A percentile compares a stretch with the other conserved stretches of the same genome.
These are phyloP conservation scores for Trachops cirrhosus DNA, from an alignment of 2,797 vertebrate genomes.

Conservation along the genomic window DNA sequence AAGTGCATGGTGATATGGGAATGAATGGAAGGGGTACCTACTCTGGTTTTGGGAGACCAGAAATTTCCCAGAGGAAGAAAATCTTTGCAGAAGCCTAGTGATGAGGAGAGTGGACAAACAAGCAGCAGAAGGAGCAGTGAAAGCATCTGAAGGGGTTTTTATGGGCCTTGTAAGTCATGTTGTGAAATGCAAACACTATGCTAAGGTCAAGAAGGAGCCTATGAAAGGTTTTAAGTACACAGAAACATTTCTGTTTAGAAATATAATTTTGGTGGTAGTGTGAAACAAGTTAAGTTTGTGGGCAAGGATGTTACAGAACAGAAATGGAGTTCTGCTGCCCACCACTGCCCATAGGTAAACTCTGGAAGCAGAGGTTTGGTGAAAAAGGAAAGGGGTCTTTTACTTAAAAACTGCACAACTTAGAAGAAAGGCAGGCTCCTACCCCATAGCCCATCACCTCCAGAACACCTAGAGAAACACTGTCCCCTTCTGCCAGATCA, in stretches of 20 bases:
- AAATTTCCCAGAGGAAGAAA: not conserved
- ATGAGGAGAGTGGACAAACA: not conserved
- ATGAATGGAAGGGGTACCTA: not conserved
- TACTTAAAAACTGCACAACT: too few species aligned
- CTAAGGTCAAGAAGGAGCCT: not conserved
- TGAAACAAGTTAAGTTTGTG: not conserved
- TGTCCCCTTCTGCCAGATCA: too few species aligned
- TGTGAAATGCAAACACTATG: not conserved
- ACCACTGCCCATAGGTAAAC: too few species aligned
- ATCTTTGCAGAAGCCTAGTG: not conserved
- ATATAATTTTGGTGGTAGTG: not conserved
- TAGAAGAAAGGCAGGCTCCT: too few species aligned
- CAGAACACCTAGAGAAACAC: too few species aligned
- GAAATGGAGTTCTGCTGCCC: too few species aligned
- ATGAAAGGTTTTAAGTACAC: conserved; percentile 18
- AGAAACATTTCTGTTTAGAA: not conserved
- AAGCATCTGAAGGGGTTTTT: not conserved
- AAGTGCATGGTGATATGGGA: not conserved
- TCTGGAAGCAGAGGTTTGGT: too few species aligned
- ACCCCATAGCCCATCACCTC: too few species aligned
- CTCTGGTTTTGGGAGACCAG: not conserved
- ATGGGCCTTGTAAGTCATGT: not conserved
- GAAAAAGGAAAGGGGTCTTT: too few species aligned
- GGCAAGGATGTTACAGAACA: not conserved
- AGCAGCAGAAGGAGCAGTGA: not conserved